phyloP scores from a whole-genome alignment of 2,888 invertebrate species.

The Drosophila tanythrix region DNA sequence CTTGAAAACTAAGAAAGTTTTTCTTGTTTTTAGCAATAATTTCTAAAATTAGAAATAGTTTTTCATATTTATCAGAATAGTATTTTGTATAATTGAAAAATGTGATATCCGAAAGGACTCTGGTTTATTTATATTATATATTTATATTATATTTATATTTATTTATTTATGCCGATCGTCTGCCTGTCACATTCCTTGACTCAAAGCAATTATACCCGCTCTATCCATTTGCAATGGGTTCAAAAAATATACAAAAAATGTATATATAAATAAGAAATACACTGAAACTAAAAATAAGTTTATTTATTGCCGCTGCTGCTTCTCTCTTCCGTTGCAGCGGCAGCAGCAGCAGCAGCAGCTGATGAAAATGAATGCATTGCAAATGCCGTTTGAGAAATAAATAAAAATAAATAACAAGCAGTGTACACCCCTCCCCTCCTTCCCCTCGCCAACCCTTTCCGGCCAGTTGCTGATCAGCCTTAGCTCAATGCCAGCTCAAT shows the following conservation, averaged over 20 bases:
- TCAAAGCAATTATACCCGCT: not conserved
- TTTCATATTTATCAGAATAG: not conserved
- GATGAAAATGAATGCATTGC: constrained; percentile 67
- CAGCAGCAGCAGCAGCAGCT: constrained; percentile 46
- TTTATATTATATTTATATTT: not conserved
- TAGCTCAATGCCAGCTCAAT: constrained; percentile 69
- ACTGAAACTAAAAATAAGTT: constrained; percentile 58
- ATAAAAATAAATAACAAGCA: constrained; percentile 7
- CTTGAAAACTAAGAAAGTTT: not conserved
- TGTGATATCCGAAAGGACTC: not conserved
- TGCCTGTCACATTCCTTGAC: not conserved
- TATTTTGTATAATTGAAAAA: not conserved
- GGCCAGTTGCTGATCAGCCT: constrained; percentile 46
- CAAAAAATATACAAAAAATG: not conserved
- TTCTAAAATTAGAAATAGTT: not conserved
- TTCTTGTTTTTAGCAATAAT: no score
- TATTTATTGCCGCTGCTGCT: constrained; percentile 55
- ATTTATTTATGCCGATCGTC: not conserved
- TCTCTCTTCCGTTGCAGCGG: constrained; percentile 69
- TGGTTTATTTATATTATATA: no score
- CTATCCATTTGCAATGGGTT: not conserved
- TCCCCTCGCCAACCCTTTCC: not conserved
- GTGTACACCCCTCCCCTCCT: constrained; percentile 6
- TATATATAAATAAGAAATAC: constrained; percentile 18
- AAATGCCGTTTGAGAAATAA: constrained; percentile 46